A percentile compares a stretch with the other conserved stretches of the same genome.
Evolutionary conservation across 2,113 vertebrate genomes (phyloP).

Genomic region (Nestor notabilis): DNA sequence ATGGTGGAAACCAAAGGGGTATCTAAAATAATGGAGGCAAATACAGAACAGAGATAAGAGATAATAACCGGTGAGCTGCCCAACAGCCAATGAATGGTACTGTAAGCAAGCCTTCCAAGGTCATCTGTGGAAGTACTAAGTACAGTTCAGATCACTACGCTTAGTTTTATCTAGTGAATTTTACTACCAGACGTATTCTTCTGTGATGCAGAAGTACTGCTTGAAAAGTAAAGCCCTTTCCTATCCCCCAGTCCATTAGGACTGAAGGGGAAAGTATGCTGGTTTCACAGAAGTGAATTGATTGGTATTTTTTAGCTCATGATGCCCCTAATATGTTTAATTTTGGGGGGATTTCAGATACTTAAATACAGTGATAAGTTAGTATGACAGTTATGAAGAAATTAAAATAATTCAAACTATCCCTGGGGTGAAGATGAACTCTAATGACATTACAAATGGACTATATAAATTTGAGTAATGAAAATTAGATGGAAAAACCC

Average conservation of each 20-base stretch:
- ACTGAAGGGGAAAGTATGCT: not conserved
- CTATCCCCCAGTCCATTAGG: fast-evolving
- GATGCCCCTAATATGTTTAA: not conserved
- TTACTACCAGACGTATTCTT: not conserved
- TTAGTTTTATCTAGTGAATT: not conserved
- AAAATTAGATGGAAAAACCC: not conserved
- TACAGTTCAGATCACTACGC: not conserved
- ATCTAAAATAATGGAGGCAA: not conserved
- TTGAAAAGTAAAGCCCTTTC: not conserved
- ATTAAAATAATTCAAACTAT: not conserved
- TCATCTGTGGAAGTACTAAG: not conserved
- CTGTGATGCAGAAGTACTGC: fast-evolving
- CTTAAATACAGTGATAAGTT: not conserved
- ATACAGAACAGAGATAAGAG: not conserved
- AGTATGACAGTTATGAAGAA: not conserved
- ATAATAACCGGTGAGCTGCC: not conserved
- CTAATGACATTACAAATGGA: not conserved
- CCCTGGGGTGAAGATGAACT: not conserved
- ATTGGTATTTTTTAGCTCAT: not conserved
- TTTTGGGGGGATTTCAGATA: not conserved
- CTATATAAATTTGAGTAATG: not conserved
- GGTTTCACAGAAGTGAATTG: not conserved
- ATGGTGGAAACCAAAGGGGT: not conserved
- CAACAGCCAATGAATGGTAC: fast-evolving
- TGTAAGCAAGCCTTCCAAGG: not conserved